phyloP scores from a whole-genome alignment of 2,797 vertebrate genomes.

The Paedocypris micromegethes region DNA sequence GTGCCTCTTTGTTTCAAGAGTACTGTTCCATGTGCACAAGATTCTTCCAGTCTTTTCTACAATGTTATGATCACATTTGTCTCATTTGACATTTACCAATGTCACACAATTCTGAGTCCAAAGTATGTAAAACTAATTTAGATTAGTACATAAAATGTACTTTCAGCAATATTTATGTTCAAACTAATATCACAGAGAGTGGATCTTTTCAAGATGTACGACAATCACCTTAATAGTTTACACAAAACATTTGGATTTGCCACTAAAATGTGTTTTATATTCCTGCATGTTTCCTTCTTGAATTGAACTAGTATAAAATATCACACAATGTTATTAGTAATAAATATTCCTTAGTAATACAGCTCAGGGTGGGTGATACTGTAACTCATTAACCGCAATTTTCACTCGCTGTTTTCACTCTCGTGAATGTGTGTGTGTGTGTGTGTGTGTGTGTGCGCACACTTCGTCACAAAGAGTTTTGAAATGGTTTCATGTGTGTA shows the following conservation, averaged over 20 bases:
- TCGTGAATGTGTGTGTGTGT: no score
- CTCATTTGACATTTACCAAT: no score
- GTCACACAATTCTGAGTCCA: no score
- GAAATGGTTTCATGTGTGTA: slow-evolving; percentile 27
- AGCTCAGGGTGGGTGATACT: slow-evolving; percentile 50
- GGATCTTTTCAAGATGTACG: slow-evolving; percentile 3
- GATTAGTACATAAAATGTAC: no score
- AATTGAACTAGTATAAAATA: slow-evolving; percentile 17
- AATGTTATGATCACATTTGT: no score
- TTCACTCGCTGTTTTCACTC: no score
- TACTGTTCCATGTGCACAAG: no score
- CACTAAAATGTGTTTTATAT: slow-evolving; percentile 7
- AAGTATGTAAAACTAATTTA: no score
- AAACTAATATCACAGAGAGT: no score
- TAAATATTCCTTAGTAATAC: slow-evolving; percentile 42
- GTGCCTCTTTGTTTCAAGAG: no score
- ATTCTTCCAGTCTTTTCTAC: no score
- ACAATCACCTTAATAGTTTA: slow-evolving; percentile 38
- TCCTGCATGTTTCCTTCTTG: slow-evolving; percentile 30
- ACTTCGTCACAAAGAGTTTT: slow-evolving; percentile 27
- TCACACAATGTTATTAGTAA: slow-evolving; percentile 35
- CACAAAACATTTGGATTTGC: slow-evolving; percentile 19
- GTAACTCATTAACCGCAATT: slow-evolving; percentile 3
- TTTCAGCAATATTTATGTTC: no score
- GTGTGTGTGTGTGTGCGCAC: slow-evolving; percentile 14